These are phyloP conservation scores for Danio rerio DNA, from an alignment of 2,113 vertebrate species.

Conservation along the genomic window GRCz12tu NC_133193.1:35801501-35802000, in stretches of 20 bases:
- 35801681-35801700: constrained; percentile 72
- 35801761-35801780: constrained; percentile 54
- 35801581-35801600: constrained; percentile 54
- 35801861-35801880: constrained; percentile 72
- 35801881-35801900: constrained; percentile 67
- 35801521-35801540: constrained; percentile 70
- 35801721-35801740: constrained; percentile 61
- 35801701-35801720: constrained; percentile 63
- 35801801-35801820: not conserved
- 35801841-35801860: constrained; percentile 45
- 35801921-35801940: constrained; percentile 70
- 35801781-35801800: too few species aligned
- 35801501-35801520: constrained; percentile 63
- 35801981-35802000: constrained; percentile 74
- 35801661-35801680: constrained; percentile 75
- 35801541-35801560: constrained; percentile 35
- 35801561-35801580: not conserved
- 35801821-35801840: too few species aligned
- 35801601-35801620: constrained; percentile 67
- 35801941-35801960: constrained; percentile 55
- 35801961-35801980: constrained; percentile 60
- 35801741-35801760: constrained; percentile 65
- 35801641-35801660: constrained; percentile 73
- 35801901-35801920: constrained; percentile 75
- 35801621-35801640: constrained; percentile 69